These are phyloP conservation scores for Apantesis nais DNA, from an alignment of 2,888 invertebrate species.

Conservation along the genomic window DNA sequence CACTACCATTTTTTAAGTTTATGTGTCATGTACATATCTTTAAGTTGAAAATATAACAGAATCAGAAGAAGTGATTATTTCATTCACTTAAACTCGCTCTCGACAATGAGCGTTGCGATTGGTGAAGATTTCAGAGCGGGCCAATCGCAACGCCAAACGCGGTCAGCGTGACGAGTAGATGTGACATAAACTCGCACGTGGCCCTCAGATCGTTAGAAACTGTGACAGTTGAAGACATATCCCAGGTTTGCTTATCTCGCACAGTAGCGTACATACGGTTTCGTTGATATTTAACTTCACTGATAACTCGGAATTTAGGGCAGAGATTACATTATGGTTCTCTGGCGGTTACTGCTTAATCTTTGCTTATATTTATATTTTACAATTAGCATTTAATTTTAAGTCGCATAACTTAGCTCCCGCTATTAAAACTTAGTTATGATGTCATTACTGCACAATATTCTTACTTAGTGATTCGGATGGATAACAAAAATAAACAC, in stretches of 20 bases:
- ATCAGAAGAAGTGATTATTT: too few relatives aligned
- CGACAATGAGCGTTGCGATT: too few relatives aligned
- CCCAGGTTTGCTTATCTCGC: conserved; percentile 57
- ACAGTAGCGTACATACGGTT: conserved; percentile 57
- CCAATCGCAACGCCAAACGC: too few relatives aligned
- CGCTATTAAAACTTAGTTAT: not conserved
- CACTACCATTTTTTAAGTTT: too few relatives aligned
- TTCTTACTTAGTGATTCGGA: too few relatives aligned
- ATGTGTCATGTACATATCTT: not conserved
- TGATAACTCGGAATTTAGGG: conserved; percentile 76
- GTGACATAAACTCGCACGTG: too few relatives aligned
- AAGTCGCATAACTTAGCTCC: not conserved
- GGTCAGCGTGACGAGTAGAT: too few relatives aligned
- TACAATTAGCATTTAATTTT: not conserved
- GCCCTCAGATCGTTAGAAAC: conserved; percentile 19
- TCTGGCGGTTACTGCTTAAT: conserved; percentile 46
- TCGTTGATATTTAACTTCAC: conserved; percentile 69
- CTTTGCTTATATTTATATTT: conserved; percentile 27
- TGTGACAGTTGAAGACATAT: conserved; percentile 37
- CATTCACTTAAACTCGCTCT: too few relatives aligned
- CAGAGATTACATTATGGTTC: conserved; percentile 69
- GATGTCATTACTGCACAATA: not conserved
- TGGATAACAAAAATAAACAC: too few relatives aligned
- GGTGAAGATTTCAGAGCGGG: too few relatives aligned
- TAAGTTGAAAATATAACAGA: conserved; percentile 14